Evolutionary conservation across 2,888 invertebrate species (phyloP), one percentile per base, ranked within the genome.

Genomic region (Pilophorus perplexus): DNA sequence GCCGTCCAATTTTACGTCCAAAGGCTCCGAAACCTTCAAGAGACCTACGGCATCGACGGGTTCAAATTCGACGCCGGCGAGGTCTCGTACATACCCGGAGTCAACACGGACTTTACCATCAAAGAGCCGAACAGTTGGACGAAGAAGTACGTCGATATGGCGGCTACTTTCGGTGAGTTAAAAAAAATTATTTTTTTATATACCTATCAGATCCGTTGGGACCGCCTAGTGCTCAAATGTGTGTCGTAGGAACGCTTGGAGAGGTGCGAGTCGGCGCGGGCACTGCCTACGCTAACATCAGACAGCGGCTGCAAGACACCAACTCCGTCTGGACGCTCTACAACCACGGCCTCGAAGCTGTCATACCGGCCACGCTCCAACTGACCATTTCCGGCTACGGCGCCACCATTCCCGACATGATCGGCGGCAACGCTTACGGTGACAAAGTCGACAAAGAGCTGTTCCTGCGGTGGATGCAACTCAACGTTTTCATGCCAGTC

Each of bases 21-120:
- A 3, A 78, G 84, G 67, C 73, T 84, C 23, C 79, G 78, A 64
- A 74, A 75, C 3, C 71, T 94, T 1, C 78, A 84, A 71, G 77
- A 79, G 0, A 79, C 82, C 3, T 84, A 84, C 64, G 86, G 84
- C 0, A 83, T 92, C 20, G 86, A 88, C 73, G 84, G 85, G 67
- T 84, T 89, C 71, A 90, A 90, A 78, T 90, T 91, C 73, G 90
- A 91, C 73, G 90, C 90, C 44, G 92, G 90, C 25, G 90, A 90
- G 66, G 65, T 69, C 8, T 48, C 64, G 10, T 70, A 68, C 33
- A 62, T 68, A 18, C 64, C 66, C 27, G 67, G 62, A 16, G 20
- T 69, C 37, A 59, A 48, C 37, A 22, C 16, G 10, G 28, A 42
- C 25, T 23, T 48, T 27, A 42, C 25, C 76, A 80, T 81, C 0